phyloP scores from a whole-genome alignment of 2,797 vertebrate genomes.

The Cercopithecus diana region DNA sequence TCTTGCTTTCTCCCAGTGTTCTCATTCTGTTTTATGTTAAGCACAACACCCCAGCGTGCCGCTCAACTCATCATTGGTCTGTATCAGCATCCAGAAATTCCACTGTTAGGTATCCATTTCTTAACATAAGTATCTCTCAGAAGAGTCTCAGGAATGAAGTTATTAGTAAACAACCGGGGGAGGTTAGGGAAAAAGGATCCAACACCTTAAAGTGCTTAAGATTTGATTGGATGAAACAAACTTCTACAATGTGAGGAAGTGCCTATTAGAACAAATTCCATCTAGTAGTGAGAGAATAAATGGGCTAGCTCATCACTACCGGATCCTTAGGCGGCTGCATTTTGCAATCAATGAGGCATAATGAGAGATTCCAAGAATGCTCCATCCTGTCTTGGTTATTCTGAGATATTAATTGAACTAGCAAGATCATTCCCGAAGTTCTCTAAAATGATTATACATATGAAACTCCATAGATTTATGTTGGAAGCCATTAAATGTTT shows the following conservation, averaged over 20 bases:
- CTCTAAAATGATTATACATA: background rate
- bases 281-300: background rate
- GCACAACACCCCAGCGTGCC: fast-evolving
- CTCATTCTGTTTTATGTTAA: background rate
- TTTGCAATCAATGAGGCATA: background rate
- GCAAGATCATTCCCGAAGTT: background rate
- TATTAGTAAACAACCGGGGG: background rate
- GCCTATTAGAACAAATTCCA: background rate
- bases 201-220: background rate
- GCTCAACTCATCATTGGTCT: background rate
- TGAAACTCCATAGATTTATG: background rate
- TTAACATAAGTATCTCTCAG: background rate
- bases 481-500: background rate
- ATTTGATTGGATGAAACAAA: background rate
- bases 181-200: background rate
- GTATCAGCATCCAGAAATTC: background rate
- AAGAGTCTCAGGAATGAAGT: background rate
- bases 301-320: too few species aligned
- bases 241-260: background rate
- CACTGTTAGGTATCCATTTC: background rate
- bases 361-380: background rate
- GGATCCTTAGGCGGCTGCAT: background rate
- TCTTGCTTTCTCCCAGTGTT: fast-evolving
- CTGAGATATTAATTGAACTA: background rate
- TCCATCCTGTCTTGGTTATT: background rate